Conservation (phyloP, 2,113 vertebrate species). For the Larimichthys polyactis region DNA sequence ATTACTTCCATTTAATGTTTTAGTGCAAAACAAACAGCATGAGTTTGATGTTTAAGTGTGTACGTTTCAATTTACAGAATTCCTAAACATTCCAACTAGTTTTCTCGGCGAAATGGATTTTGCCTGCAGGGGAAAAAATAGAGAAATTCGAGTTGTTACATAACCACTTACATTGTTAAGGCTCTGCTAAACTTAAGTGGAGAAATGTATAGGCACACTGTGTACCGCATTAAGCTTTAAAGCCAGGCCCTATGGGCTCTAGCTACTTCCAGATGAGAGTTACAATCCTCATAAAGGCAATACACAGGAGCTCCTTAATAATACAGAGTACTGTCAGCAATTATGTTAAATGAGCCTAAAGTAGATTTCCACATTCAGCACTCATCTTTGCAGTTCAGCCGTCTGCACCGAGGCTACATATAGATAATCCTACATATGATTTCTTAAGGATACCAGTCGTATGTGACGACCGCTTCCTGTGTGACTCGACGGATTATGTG, state of each 20-base stretch:
- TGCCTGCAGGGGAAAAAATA: slow-evolving; percentile 39
- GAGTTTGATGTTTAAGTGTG: slow-evolving; percentile 14
- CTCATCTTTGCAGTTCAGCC: not conserved
- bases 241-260: slow-evolving; percentile 12
- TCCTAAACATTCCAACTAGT: slow-evolving; percentile 43
- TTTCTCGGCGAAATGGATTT: slow-evolving; percentile 60
- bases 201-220: slow-evolving; percentile 61
- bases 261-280: slow-evolving; percentile 35
- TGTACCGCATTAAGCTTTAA: slow-evolving; percentile 63
- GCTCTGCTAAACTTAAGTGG: slow-evolving; percentile 52
- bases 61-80: slow-evolving; percentile 38
- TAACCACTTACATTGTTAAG: slow-evolving; percentile 70
- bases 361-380: slow-evolving; percentile 22
- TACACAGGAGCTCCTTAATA: slow-evolving; percentile 13
- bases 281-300: slow-evolving; percentile 42
- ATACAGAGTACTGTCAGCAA: slow-evolving; percentile 35
- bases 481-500: slow-evolving; percentile 70
- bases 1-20: not conserved
- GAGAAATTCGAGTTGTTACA: slow-evolving; percentile 55
- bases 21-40: not conserved
- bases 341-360: slow-evolving; percentile 36
- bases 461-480: slow-evolving; percentile 39
- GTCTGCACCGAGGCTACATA: not conserved
- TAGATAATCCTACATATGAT: slow-evolving; percentile 9
- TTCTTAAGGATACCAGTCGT: slow-evolving; percentile 39